Evolutionary conservation across 2,888 invertebrate species (phyloP), one percentile per base, ranked within the genome.

Genomic region (Dolichomitus sp.): DNA sequence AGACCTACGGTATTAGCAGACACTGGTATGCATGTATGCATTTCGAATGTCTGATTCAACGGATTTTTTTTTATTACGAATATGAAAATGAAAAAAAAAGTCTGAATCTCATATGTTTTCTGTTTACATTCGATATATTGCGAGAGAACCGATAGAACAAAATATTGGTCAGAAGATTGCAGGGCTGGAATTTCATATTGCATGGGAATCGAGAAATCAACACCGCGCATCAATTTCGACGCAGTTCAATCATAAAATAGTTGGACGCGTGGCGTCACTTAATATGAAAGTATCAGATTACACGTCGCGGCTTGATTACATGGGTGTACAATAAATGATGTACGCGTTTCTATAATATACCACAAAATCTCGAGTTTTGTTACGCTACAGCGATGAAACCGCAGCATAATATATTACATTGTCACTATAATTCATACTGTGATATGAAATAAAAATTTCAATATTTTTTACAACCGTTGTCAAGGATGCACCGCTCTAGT

Each of bases 241-340:
- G 42, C 30, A 50, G 42, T 72, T 40, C 11, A 33, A 61, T 61
- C 66, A 50, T 45, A 33, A 37, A 61, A 68, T 61, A 52, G 52
- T 61, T 72, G 42, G 12, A 50, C 30, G 45, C 40, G 37, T 59
- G 40, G 12, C 11, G 57, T 61, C 48, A 69, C 61, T 68, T 42
- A 59, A 74, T 74, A 74, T 40, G 52, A 54, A 12, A 33, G 68
- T 69, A 74, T 68, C 68, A 9, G n/a, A 61, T 17, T 30, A 19
- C 50, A 42, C 7, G 59, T 73, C 66, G 40, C 17, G 12, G 4
- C 50, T 68, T 59, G 48, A 61, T 79, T 66, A 73, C 48, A 50
- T 50, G 45, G 14, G 59, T 73, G 3, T 27, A 42, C 66, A 59
- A 79, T 79, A 42, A 68, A 68, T 50, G 17, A 72, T 73, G 54